Evolutionary conservation across 2,797 vertebrate species (phyloP), one percentile per base, ranked within the genome.

Genomic region (Onychomys arenicola): DNA sequence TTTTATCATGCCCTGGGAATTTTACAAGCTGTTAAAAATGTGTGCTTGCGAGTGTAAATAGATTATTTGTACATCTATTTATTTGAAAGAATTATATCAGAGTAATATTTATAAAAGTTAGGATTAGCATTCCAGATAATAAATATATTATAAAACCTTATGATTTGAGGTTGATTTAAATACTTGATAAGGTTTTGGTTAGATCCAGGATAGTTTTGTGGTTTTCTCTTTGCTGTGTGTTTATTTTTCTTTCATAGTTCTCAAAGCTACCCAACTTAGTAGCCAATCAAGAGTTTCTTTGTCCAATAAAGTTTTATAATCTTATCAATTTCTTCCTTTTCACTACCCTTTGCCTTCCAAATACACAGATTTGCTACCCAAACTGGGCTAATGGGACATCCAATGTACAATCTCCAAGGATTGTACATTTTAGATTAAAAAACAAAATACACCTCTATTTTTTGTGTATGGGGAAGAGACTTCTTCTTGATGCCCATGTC

Each of bases 291-390:
- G 67, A 46, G 91, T 87, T 89, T 80, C 67, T 43, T 80, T 69
- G 34, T 89, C 61, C 59, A 75, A 77, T 46, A 21, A 80, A 83
- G 63, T 75, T 94, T 92, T 93, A 84, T 14, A 94, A 49, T 32
- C 59, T 40, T 43, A 46, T 34, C 76, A 37, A n/a, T 37, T 91
- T 83, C 77, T 71, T 55, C 17, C 75, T 63, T 92, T 90, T 65
- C 25, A 40, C n/a, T 59, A 84, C 25, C 27, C 27, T 89, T 89
- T 91, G 52, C 27, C 61, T 95, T 89, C 73, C 49, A 49, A 94
- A 46, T 49, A 78, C 88, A 61, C 7, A 85, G 61, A 77, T 90
- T n/a, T 76, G 25, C 67, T 85, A 32, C 34, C 37, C 40, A 46
- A 83, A 75, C 21, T 43, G 65, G 91, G 81, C 19, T 63, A 32